phyloP scores from a whole-genome alignment of 2,113 vertebrate genomes.

The Stegastes partitus region DNA sequence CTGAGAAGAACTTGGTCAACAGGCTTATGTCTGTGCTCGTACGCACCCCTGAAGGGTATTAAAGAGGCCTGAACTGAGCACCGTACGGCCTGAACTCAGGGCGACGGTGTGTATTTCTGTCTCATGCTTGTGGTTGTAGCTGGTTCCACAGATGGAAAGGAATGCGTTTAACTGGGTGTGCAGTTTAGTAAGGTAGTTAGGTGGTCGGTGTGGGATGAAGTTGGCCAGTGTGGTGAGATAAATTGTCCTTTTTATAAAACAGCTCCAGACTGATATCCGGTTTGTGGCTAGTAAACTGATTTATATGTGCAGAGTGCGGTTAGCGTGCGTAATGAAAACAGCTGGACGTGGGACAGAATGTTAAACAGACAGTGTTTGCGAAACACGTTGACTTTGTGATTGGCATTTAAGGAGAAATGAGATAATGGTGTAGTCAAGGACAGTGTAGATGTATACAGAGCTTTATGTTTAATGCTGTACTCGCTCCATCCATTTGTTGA shows the following conservation, averaged over 20 bases:
- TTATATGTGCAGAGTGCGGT: conserved; percentile 55
- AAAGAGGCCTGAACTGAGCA: conserved; percentile 8
- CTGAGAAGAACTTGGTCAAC: conserved; percentile 54
- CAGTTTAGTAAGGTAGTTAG: conserved; percentile 19
- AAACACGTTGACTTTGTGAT: conserved; percentile 38
- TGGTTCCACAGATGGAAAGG: conserved; percentile 46
- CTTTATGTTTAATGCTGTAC: conserved; percentile 1
- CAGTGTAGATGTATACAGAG: not conserved
- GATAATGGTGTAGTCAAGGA: conserved; percentile 36
- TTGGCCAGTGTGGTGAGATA: conserved; percentile 38
- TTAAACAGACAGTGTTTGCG: conserved; percentile 44
- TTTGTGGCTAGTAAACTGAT: conserved; percentile 60
- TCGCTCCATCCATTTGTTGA: conserved; percentile 8
- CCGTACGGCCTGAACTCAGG: not conserved
- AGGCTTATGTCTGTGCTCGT: conserved; percentile 3
- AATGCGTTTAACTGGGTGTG: conserved; percentile 33
- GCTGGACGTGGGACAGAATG: conserved; percentile 34
- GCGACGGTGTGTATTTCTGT: conserved; percentile 4
- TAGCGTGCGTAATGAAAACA: conserved; percentile 48
- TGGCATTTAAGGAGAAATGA: conserved; percentile 48
- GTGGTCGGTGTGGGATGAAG: conserved; percentile 25
- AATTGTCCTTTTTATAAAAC: conserved; percentile 58
- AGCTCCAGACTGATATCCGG: conserved; percentile 35
- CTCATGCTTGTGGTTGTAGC: conserved; percentile 19
- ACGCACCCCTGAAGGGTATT: not conserved